Conservation (phyloP, 2,113 vertebrate genomes). For the Barbus barbus region DNA sequence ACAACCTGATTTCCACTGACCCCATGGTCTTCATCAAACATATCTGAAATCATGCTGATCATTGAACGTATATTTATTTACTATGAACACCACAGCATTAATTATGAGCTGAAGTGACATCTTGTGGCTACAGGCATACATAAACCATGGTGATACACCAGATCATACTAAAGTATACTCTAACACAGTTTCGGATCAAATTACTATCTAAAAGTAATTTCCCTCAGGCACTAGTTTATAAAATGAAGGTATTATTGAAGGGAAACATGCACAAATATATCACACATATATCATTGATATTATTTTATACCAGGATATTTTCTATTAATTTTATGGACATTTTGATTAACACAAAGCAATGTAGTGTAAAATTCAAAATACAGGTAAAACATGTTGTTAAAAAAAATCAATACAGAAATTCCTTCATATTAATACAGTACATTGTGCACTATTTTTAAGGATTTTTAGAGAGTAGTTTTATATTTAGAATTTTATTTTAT, state of each 20-base stretch:
- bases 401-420: no score
- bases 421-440: background rate
- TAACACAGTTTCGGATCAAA: background rate
- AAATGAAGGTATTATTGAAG: no score
- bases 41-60: background rate
- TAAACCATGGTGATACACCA: background rate
- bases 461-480: background rate
- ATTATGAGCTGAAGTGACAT: slow-evolving; percentile 15
- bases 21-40: background rate
- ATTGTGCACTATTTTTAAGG: background rate
- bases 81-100: background rate
- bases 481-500: background rate
- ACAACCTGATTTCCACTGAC: background rate
- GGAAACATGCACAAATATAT: no score
- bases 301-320: no score
- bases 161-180: background rate
- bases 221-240: no score
- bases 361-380: no score
- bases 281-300: no score
- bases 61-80: background rate
- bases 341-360: no score
- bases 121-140: background rate
- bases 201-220: no score
- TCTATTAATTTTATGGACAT: no score
- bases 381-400: no score